Evolutionary conservation across 1,140 invertebrate genomes (phyloP), one percentile per base, ranked within the genome.

Genomic region (Orius insidiosus): DNA sequence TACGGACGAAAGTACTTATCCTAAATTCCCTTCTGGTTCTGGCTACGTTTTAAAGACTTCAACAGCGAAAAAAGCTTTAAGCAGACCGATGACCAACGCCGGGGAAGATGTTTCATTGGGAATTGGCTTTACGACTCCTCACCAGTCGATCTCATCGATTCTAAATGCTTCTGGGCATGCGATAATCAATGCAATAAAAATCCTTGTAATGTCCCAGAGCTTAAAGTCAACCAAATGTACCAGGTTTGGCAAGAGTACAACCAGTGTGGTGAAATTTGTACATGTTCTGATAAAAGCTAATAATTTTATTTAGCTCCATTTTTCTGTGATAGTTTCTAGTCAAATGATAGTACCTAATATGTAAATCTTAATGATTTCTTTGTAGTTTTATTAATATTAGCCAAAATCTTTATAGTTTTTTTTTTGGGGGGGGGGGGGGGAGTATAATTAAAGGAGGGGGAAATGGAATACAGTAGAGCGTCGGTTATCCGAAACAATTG

Each of bases 161-260:
- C 38, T 4, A 10, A 6, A 2, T 40, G 38, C 16, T 18, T 15
- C 16, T 40, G 38, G 38, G 10, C 38, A 4, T 40, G 38, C 16
- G 38, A 40, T 10, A 10, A 10, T 4, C 11, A 10, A 18, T 40
- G 38, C 16, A 18, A 13, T 5, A 18, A 15, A 18, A 13, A 40
- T 4, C 38, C 38, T 2, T 40, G 38, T 16, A 40, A 40, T 10
- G 38, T 40, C 11, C 38, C 38, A 15, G 38, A 40, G 16, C 11
- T 40, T 3, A 15, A 13, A 15, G 11, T 10, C 4, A 4, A 13
- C 4, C 5, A 40, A 16, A 40, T 40, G 11, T 15, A 18, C 5
- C 9, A 15, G 3, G 38, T 40, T 15, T 40, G 38, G 38, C 5
- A 18, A 15, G 11, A 13, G 9, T 40, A 40, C 16, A 13, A 18